Evolutionary conservation across 1,140 invertebrate genomes (phyloP), one percentile per base, ranked within the genome.

Genomic region (Coboldia fuscipes): DNA sequence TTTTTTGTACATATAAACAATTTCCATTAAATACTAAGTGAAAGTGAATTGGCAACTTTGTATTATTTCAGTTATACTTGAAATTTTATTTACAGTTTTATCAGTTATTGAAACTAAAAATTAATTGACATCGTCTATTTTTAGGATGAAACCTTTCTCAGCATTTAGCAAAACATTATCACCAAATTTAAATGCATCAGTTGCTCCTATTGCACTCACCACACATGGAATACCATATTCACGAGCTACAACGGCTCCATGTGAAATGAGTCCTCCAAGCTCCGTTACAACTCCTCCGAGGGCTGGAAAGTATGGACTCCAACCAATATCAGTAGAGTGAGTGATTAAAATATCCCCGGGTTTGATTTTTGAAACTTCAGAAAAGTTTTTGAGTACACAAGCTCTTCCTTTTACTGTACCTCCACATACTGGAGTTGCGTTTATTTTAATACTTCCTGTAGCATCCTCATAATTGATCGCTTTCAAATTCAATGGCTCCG

Each of bases 181-280:
- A 55, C 82, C 82, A 20, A 75, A 75, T 42, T 61, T 58, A 39
- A 86, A 77, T 3, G 63, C 41, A 38, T 61, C 50, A 0, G 78
- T 83, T 2, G 74, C 80, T 37, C 63, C 56, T 28, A 62, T 51
- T 2, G 72, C 73, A 10, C 76, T 79, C 10, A 86, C 73, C 20
- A 88, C 63, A 48, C 81, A 85, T 0, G 83, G 82, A 16, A 88
- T 46, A 0, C 81, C 80, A 51, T 82, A 86, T 56, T 88, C 83
- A 40, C 82, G 59, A 2, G 82, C 82, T n/a, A 88, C 77, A 1
- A 86, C 82, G 33, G 82, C 81, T 30, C 81, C 83, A 45, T 89
- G 82, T 26, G 80, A 85, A 39, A 88, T 71, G 1, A 86, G 61
- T 27, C 84, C 82, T 14, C 82, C 83, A 5, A 85, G 56, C 56